Evolutionary conservation across 2,113 vertebrate genomes (phyloP).

Genomic region (Elephantulus edwardii): DNA sequence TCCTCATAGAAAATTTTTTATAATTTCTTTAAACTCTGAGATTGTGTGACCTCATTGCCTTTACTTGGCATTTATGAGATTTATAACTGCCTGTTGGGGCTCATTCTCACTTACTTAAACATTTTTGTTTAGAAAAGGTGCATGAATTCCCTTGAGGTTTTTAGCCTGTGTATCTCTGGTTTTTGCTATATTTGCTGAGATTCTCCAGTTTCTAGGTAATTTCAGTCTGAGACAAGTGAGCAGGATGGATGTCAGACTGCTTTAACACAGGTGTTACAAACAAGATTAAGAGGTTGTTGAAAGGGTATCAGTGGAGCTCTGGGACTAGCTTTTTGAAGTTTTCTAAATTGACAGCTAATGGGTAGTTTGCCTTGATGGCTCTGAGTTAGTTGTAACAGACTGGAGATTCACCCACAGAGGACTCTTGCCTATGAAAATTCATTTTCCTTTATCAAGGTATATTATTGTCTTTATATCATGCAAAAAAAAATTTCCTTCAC

Average conservation of each 20-base stretch:
- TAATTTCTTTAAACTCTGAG: conserved; percentile 10
- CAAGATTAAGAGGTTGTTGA: conserved; percentile 74
- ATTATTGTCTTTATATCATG: conserved; percentile 36
- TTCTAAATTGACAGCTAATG: conserved; percentile 71
- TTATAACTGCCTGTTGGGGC: conserved; percentile 14
- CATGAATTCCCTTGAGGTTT: conserved; percentile 31
- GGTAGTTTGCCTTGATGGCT: conserved; percentile 63
- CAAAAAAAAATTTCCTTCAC: conserved; percentile 37
- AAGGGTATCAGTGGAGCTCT: conserved; percentile 66
- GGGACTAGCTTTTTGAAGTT: conserved; percentile 60
- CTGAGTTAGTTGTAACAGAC: neutral
- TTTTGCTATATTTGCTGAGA: neutral
- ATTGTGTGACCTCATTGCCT: conserved; percentile 13
- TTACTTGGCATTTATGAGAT: neutral
- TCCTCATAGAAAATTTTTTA: conserved; percentile 44
- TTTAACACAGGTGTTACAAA: conserved; percentile 73
- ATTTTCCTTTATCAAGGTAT: conserved; percentile 68
- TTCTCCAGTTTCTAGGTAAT: conserved; percentile 56
- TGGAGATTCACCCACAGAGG: conserved; percentile 46
- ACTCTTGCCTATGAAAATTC: conserved; percentile 68
- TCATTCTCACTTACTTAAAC: neutral
- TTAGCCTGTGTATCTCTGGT: neutral
- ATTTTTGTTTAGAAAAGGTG: neutral
- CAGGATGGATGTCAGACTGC: conserved; percentile 67
- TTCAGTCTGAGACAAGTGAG: conserved; percentile 66